Base-by-base conservation (phyloP, 2,113 vertebrate genomes). In the Myotis davidii region DNA sequence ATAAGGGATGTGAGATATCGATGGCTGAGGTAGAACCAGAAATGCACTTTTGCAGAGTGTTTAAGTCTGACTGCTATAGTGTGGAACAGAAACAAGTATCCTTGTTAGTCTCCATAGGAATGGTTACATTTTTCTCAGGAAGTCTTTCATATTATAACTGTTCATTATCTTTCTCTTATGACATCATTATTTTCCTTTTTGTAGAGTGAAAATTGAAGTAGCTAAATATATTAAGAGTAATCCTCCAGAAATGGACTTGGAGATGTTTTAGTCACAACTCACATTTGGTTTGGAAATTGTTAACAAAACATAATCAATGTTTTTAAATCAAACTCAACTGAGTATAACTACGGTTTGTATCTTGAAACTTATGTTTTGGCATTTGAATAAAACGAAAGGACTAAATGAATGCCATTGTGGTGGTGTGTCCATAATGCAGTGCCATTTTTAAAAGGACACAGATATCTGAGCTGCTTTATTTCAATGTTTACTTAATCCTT, bases 311-410 rank as follows among this genome's bases (percentile, higher is more conserved):
- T 95, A 98, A 98, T 78, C 18, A 0, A 95, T 97, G 97, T 98
- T 98, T 98, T 98, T 98, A 98, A 98, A 98, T 94, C 93, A 97
- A 96, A 98, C 79, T 96, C 73, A 97, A 94, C 77, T 74, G 85
- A 10, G 8, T 98, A 97, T 97, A 97, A 94, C 90, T 97, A 95
- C 96, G 39, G 90, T 98, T 98, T 98, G 97, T 98, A 98, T 97
- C 94, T 97, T 91, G 97, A 73, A 91, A 93, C 77, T 84, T 97
- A 82, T 9, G 93, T 96, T 97, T 97, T 97, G 97, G 93, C 85
- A 88, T 98, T 98, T 98, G 96, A 98, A 98, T 98, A 98, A 98
- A 98, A 97, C 94, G 72, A 64, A 97, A 96, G 81, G 64, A 91
- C 83, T 94, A 61, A 94, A 91, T 79, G 78, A 94, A 94, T 91